Evolutionary conservation across 2,888 invertebrate species (phyloP), one percentile per base, ranked within the genome.

Genomic region (Campopleginae sp.): DNA sequence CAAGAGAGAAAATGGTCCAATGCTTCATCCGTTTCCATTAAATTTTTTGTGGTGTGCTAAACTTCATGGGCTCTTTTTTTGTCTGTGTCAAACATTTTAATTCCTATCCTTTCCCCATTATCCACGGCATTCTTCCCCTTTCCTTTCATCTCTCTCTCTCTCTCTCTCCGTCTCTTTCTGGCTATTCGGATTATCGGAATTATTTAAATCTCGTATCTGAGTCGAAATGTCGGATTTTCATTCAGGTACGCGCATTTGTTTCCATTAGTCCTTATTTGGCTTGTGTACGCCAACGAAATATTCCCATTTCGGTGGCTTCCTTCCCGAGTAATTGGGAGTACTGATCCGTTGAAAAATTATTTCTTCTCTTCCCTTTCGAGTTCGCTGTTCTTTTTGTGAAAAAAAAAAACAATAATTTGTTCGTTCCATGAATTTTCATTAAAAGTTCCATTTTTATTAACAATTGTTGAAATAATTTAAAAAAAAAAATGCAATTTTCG

Each of bases 161-260:
- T 31, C 71, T 48, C 71, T 54, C 19, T 63, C 14, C 27, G 27
- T 70, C 75, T 72, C 71, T 31, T 51, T 27, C 23, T 6, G n/a
- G 46, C 44, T 19, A 44, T 19, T n/a, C 58, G 80, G 80, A 72
- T 72, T 58, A 61, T 72, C 58, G 75, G 82, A 82, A 85, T 85
- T 85, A 85, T 82, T 82, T 76, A 65, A 80, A 72, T 58, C 79
- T 58, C 51, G 14, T 75, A 66, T 75, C 58, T 46, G 51, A 66
- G 68, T 68, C 80, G 66, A 68, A 80, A 88, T 79, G 82, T 81
- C 86, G 80, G 79, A 86, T 70, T 85, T 82, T 70, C 85, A 81
- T 86, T 84, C 38, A 81, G 86, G 88, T 87, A 87, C 86, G 87
- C 80, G 80, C 88, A 80, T 91, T 90, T 87, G 84, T 91, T 89